Percentiles rank a stretch among this genome's conserved stretches.
phyloP scores from a whole-genome alignment of 2,797 vertebrate species.

The Propithecus perrieri region DNA sequence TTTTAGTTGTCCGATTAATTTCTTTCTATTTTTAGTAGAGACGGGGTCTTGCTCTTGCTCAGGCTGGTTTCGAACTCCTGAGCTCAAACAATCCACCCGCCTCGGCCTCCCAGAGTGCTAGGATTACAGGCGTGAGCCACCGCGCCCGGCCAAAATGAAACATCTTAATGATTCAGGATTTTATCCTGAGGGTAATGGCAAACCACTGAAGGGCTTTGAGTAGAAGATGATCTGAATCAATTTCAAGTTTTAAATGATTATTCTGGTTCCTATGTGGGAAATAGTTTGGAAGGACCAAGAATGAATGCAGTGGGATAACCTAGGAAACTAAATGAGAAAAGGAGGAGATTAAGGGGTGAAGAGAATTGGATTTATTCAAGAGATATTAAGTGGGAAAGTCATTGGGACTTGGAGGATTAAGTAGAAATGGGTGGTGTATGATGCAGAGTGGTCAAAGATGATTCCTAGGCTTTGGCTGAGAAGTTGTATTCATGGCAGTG shows the following conservation, averaged over 20 bases:
- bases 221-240: not conserved
- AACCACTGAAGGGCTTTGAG: not conserved
- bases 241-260: not conserved
- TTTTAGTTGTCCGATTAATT: too few species aligned
- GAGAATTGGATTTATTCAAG: not conserved
- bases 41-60: too few species aligned
- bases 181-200: not conserved
- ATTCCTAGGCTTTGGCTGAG: not conserved
- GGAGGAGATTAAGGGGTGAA: not conserved
- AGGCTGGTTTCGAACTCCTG: too few species aligned
- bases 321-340: not conserved
- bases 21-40: too few species aligned
- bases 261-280: not conserved
- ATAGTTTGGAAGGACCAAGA: not conserved
- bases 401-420: not conserved
- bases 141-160: too few species aligned
- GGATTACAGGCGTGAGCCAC: too few species aligned
- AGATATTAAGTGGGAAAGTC: not conserved
- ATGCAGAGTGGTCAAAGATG: not conserved
- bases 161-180: not conserved
- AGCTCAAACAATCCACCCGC: too few species aligned
- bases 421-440: not conserved
- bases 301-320: not conserved
- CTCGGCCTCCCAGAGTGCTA: too few species aligned
- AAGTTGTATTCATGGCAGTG: not conserved